Conservation (phyloP, 2,888 invertebrate species). For the Thera britannica region DNA sequence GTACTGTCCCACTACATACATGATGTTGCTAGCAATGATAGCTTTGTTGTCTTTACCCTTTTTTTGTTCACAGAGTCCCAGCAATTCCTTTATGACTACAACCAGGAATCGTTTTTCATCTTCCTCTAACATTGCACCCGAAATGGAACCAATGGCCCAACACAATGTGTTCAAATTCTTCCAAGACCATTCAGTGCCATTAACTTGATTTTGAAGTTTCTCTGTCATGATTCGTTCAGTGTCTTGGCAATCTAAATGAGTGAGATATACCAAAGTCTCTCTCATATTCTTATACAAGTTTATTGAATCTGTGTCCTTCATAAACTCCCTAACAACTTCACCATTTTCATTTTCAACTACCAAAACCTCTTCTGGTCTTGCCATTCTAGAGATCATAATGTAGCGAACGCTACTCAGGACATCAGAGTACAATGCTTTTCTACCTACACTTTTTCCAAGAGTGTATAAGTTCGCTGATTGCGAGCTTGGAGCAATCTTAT, state of each 20-base stretch:
- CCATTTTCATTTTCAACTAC: constrained; percentile 99
- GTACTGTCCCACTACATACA: constrained; percentile 99
- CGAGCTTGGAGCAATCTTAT: constrained; percentile 92
- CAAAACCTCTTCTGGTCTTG: constrained; percentile 99
- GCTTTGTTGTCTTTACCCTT: constrained; percentile 99
- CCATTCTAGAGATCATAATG: constrained; percentile 99
- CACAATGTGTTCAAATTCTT: constrained; percentile 99
- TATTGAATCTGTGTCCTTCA: constrained; percentile 99
- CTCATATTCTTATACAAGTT: constrained; percentile 99
- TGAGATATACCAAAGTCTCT: constrained; percentile 98
- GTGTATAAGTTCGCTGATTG: constrained; percentile 72
- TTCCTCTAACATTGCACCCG: constrained; percentile 99
- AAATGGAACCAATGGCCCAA: constrained; percentile 99
- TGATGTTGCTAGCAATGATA: constrained; percentile 99
- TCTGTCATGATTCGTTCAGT: constrained; percentile 99
- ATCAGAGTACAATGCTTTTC: constrained; percentile 91
- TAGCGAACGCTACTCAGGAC: constrained; percentile 95
- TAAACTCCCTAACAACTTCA: constrained; percentile 99
- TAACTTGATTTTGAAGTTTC: constrained; percentile 98
- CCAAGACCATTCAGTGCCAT: constrained; percentile 99
- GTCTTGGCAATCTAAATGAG: constrained; percentile 98
- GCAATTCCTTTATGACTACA: constrained; percentile 98
- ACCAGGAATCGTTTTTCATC: constrained; percentile 99
- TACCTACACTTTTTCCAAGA: constrained; percentile 77
- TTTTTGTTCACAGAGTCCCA: constrained; percentile 99